Evolutionary conservation across 2,113 vertebrate genomes (phyloP), one percentile per base, ranked within the genome.

Genomic region (Coryphaenoides rupestris): DNA sequence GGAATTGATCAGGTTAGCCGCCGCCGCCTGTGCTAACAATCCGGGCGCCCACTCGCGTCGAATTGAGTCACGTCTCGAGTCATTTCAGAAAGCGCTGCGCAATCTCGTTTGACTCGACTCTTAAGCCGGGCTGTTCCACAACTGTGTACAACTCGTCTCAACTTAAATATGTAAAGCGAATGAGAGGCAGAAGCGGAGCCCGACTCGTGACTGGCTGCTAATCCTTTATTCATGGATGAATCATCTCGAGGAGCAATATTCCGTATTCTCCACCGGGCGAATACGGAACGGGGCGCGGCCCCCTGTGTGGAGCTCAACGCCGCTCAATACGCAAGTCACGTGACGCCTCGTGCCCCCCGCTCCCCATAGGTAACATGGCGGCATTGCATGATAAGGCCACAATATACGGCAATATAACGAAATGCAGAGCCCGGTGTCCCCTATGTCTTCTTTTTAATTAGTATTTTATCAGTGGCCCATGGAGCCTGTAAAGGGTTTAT

Each of bases 131-230:
- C 73, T 76, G 72, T 80, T 78, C 82, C 83, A 70, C 70, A 53
- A 66, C 61, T 66, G 63, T 66, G 63, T 62, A 50, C 15, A 50
- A 50, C 63, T 71, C 78, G 80, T 70, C 76, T 40, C 28, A 74
- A 76, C 69, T 80, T 82, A 83, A 87, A 87, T 86, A 84, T 86
- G 77, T 85, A 84, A 84, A 87, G 84, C 74, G 84, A 83, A 55
- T 73, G 33, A 40, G 4, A 9, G 9, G 33, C 33, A 83, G 76
- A 83, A 81, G 56, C 73, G 67, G 74, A 82, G 82, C 81, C 80
- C 81, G 82, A 85, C 85, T 86, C 81, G 60, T 78, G 75, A 84
- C 79, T 82, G 81, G 83, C 65, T 68, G 75, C 76, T 86, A 86
- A 84, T 88, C 79, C 83, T 79, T 76, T 83, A 85, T 85, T 84